Evolutionary conservation across 2,113 vertebrate genomes (phyloP).

Genomic region (Okapia johnstoni): DNA sequence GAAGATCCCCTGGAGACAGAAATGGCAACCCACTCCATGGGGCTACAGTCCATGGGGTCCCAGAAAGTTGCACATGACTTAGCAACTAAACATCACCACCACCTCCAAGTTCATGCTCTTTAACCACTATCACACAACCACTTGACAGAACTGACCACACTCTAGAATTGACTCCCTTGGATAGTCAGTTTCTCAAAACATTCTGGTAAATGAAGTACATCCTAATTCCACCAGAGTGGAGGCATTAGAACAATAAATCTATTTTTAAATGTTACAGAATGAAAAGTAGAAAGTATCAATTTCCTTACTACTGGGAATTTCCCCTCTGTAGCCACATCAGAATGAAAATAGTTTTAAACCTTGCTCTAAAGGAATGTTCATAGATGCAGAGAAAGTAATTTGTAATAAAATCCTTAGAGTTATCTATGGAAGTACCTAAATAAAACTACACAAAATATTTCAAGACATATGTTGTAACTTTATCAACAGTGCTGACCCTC

Average conservation of each 20-base stretch:
- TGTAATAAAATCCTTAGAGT: neutral
- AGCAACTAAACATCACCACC: neutral
- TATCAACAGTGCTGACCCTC: neutral
- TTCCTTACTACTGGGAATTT: constrained; percentile 52
- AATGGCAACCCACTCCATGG: neutral
- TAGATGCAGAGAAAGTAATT: neutral
- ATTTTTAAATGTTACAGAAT: constrained; percentile 53
- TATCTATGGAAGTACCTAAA: neutral
- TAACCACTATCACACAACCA: neutral
- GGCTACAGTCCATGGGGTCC: neutral
- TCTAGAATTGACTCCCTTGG: neutral
- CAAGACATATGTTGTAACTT: neutral
- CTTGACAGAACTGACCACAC: neutral
- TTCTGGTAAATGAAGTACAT: neutral
- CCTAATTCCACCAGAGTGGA: constrained; percentile 2
- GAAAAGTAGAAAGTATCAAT: constrained; percentile 44
- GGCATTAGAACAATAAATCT: neutral
- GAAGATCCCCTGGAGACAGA: neutral
- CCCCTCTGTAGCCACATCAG: neutral
- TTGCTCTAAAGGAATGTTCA: neutral
- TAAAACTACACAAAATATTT: constrained; percentile 34
- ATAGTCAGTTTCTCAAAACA: neutral
- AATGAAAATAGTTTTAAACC: neutral
- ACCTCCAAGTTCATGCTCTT: neutral
- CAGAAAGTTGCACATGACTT: neutral